Conservation (phyloP, 2,888 invertebrate genomes). For the Pantelozetes paolii region DNA sequence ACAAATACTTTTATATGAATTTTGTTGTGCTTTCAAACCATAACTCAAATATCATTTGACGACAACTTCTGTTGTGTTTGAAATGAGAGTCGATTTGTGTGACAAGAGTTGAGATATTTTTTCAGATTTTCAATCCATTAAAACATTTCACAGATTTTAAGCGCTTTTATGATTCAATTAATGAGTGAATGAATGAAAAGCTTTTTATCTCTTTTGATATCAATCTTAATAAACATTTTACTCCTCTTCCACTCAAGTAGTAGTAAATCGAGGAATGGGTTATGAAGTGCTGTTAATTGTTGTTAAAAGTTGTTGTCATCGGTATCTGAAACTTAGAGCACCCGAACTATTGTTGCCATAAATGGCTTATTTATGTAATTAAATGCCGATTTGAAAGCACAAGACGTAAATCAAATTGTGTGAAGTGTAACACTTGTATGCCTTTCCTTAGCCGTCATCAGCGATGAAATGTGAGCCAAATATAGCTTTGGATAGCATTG, state of each 20-base stretch:
- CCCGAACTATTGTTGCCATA: neutral
- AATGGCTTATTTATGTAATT: neutral
- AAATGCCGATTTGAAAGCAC: neutral
- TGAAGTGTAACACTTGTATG: conserved; percentile 32
- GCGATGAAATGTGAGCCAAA: conserved; percentile 23
- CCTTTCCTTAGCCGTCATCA: conserved; percentile 30
- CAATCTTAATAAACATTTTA: no score
- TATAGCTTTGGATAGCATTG: conserved; percentile 30
- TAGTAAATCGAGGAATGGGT: no score
- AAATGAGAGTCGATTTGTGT: neutral
- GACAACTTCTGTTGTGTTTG: neutral
- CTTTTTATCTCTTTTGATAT: neutral
- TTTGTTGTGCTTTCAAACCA: conserved; percentile 6
- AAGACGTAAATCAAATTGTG: neutral
- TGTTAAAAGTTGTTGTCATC: neutral
- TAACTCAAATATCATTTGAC: conserved; percentile 7
- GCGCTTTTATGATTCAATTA: no score
- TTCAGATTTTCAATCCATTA: no score
- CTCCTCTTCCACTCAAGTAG: no score
- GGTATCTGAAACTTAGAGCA: neutral
- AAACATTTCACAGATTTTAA: no score
- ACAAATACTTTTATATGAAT: neutral
- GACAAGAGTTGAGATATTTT: neutral
- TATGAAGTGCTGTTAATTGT: no score
- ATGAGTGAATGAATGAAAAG: neutral